Evolutionary conservation across 2,888 invertebrate genomes (phyloP).

Genomic region (Chelonus formosanus): DNA sequence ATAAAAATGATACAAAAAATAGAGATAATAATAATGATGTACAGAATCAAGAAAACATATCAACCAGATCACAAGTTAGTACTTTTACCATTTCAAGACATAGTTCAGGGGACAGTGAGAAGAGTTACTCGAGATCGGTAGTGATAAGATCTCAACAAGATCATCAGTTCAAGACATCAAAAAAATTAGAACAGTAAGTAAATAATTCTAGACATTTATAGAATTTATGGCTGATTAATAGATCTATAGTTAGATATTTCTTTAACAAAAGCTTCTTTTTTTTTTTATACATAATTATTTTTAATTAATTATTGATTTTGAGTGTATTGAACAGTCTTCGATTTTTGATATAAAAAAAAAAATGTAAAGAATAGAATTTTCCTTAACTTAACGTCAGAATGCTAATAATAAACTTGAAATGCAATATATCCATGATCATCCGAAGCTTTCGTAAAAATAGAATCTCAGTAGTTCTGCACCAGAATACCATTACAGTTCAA

Average conservation of each 20-base stretch:
- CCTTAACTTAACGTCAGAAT: constrained; percentile 31
- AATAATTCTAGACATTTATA: neutral
- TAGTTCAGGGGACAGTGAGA: constrained; percentile 60
- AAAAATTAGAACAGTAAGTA: constrained; percentile 62
- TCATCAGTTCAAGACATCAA: constrained; percentile 55
- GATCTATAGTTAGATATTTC: no score
- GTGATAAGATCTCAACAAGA: constrained; percentile 56
- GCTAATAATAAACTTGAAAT: constrained; percentile 58
- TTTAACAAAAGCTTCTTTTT: neutral
- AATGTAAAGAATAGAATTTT: constrained; percentile 1
- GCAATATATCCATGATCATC: constrained; percentile 37
- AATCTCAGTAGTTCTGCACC: constrained; percentile 45
- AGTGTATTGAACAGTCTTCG: no score
- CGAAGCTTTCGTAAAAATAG: constrained; percentile 57
- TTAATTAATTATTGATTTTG: neutral
- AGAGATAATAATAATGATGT: constrained; percentile 41
- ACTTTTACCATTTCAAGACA: constrained; percentile 59
- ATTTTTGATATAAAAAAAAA: no score
- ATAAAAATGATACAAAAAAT: constrained; percentile 34
- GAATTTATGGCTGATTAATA: neutral
- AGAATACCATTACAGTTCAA: constrained; percentile 38
- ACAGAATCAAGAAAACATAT: constrained; percentile 52
- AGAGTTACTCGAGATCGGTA: constrained; percentile 58
- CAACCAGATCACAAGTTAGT: constrained; percentile 58
- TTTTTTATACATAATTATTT: neutral